Conservation (phyloP, 2,113 vertebrate genomes). For the Alaudala cheleensis region DNA sequence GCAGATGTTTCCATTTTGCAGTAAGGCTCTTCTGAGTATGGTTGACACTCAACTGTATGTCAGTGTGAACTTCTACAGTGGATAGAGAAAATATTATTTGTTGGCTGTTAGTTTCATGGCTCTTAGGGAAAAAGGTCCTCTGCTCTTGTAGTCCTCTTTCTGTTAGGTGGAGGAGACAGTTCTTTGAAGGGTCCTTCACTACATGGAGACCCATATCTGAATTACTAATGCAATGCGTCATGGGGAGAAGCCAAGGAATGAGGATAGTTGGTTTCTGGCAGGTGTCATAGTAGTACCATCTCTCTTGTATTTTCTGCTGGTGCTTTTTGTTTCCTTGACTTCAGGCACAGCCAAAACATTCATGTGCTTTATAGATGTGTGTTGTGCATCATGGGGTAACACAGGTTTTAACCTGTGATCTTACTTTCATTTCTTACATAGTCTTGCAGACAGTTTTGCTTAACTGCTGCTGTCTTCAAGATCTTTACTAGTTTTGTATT, state of each 20-base stretch:
- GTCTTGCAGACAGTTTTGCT: neutral
- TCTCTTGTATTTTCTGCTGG: neutral
- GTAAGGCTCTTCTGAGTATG: neutral
- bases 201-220: neutral
- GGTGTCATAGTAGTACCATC: neutral
- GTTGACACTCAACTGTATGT: neutral
- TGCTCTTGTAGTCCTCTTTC: neutral
- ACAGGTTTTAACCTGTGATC: neutral
- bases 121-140: neutral
- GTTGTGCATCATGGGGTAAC: fast-evolving
- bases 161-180: neutral
- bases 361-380: neutral
- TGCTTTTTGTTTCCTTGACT: neutral
- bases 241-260: neutral
- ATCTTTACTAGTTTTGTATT: neutral
- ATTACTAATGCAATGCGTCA: fast-evolving
- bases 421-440: neutral
- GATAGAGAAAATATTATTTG: neutral
- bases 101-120: neutral
- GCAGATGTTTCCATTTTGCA: neutral
- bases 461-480: neutral
- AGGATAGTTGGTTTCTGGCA: neutral
- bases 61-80: neutral
- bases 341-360: neutral
- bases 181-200: neutral